Evolutionary conservation across 2,113 vertebrate genomes (phyloP), one percentile per base, ranked within the genome.

Genomic region (Uria aalge): DNA sequence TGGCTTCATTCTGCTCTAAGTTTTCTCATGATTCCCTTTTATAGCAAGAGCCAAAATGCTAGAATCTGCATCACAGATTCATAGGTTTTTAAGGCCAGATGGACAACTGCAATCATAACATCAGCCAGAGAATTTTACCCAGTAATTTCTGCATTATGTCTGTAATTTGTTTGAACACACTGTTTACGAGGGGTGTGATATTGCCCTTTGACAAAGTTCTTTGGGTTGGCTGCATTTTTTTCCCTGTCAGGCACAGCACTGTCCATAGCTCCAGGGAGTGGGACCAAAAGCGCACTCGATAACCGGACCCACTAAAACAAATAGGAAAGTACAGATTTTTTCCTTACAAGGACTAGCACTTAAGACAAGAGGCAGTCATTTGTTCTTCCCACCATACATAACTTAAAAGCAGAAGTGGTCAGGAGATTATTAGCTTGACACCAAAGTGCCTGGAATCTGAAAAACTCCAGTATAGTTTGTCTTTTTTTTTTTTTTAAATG

Each of bases 21-120:
- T 74, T 89, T 91, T 73, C 79, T 85, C 57, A 73, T 59, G 14
- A 95, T 74, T 95, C 64, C 64, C 45, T 88, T 96, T 55, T 48
- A 88, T 2, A 93, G 87, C 43, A 45, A 75, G 52, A 57, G 73
- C 85, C 88, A 97, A 93, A 81, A 80, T 0, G 0, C 43, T 60
- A 27, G 43, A 80, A 77, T 69, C 53, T 72, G 48, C 38, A 92
- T 59, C 85, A 48, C 48, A 83, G 55, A 83, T 90, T 85, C 82
- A 50, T 18, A 50, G 56, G 40, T 73, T 96, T 94, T 90, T 85
- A 94, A 90, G 84, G 87, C 81, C 96, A 96, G 91, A 91, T 88
- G 95, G 89, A 91, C 91, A 94, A 95, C 6, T 55, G 74, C 77
- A 87, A 69, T 72, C 56, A 23, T 22, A 94, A 77, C 73, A 92